Base-by-base conservation (phyloP, 2,797 vertebrate species). In the Caiman crocodilus region DNA sequence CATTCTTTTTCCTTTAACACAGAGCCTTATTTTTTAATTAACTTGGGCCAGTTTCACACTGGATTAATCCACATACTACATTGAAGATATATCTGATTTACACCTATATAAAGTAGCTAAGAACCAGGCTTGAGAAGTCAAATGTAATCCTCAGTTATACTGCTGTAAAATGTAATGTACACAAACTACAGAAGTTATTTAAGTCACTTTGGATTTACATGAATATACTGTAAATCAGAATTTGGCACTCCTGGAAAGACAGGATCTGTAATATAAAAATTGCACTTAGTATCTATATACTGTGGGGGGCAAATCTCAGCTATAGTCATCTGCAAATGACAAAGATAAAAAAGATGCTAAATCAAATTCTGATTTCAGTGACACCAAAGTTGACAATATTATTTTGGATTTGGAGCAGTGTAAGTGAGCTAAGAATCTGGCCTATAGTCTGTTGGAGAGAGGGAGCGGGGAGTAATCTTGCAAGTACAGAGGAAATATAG, bases 41-140 rank as follows among this genome's bases (percentile, higher is more conserved):
- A 82, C 94, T 95, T 96, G 69, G 67, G 91, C 50, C 88, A 87
- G 92, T 91, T 96, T 96, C 94, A 95, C 96, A 89, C 84, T 91
- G 80, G 93, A 93, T 95, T 95, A 96, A 94, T 96, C 87, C 93
- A 95, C 94, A 42, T 96, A 96, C 73, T 90, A 93, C 94, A 42
- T 80, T 92, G 93, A 80, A 91, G 84, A 93, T 95, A 94, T 91
- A 42, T 3, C 90, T 94, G 80, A 96, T 94, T 96, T 94, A 91
- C 93, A 93, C 94, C 78, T 87, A 63, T 89, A 91, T 85, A 97
- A 91, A 91, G 94, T 93, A 94, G 75, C 81, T 84, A 94, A 94
- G 92, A 96, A 88, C 96, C 89, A 91, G 84, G 60, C 69, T 90
- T 95, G 93, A 87, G 14, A 7, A n/a, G 28, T 93, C 94, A 94